Conservation (phyloP, 2,888 invertebrate genomes). For the Phymatocera aterrima region DNA sequence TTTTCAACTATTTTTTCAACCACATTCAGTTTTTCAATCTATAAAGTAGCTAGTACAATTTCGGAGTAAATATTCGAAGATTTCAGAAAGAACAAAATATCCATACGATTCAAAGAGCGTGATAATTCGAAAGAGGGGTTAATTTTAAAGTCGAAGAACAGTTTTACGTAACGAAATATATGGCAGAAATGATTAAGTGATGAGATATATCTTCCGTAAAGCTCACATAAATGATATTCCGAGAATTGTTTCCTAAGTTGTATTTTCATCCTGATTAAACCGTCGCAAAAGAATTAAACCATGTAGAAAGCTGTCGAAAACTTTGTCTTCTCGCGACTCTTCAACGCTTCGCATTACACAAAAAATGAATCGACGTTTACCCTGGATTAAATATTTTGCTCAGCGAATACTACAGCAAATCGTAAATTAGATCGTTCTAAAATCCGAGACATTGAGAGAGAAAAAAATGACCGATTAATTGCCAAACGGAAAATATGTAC, state of each 20-base stretch:
- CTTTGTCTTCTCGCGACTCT: not conserved
- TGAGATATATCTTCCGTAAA: not conserved
- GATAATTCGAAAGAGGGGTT: not conserved
- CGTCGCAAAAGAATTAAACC: not conserved
- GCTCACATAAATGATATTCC: not conserved
- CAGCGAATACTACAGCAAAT: not conserved
- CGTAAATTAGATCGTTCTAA: not conserved
- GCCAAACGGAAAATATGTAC: not conserved
- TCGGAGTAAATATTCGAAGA: not conserved
- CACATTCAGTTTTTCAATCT: not conserved
- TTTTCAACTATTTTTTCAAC: conserved; percentile 1
- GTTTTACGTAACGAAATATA: not conserved
- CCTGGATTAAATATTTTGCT: not conserved
- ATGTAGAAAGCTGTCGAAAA: conserved; percentile 13
- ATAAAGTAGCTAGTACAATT: not conserved
- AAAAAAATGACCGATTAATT: not conserved
- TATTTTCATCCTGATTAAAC: not conserved
- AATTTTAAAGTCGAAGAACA: not conserved
- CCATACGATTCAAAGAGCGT: not conserved
- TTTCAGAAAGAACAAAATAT: not conserved
- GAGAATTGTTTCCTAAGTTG: not conserved
- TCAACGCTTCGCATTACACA: not conserved
- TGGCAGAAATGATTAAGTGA: not conserved
- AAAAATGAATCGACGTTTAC: not conserved
- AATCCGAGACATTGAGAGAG: not conserved